Conservation (phyloP, 2,113 vertebrate species). For the Murina feae region DNA sequence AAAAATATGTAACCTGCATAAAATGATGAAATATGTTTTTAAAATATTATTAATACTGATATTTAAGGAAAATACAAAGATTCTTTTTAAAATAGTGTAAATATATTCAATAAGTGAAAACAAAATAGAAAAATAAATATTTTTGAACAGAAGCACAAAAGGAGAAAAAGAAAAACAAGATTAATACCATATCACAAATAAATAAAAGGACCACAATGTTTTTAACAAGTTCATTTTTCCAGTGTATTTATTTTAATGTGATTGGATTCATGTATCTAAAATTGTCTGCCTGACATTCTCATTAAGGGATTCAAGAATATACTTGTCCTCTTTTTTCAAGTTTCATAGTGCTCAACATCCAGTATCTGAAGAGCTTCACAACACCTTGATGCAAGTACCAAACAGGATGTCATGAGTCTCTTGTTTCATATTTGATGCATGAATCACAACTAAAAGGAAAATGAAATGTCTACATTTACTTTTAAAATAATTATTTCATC, state of each 20-base stretch:
- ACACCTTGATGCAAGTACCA: too few relatives aligned
- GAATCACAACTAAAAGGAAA: not conserved
- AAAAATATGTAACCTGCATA: not conserved
- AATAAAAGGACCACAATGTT: not conserved
- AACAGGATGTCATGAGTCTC: not conserved
- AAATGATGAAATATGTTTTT: not conserved
- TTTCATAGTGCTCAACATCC: not conserved
- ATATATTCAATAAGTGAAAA: not conserved
- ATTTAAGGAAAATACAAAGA: not conserved
- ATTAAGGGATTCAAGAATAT: not conserved
- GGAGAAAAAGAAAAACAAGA: not conserved
- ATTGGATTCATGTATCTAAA: not conserved
- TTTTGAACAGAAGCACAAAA: not conserved
- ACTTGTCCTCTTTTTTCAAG: not conserved
- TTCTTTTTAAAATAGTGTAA: not conserved
- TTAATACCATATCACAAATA: not conserved
- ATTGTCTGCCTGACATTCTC: not conserved
- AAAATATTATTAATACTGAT: not conserved
- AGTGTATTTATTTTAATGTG: not conserved
- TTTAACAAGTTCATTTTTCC: not conserved
- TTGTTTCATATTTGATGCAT: not conserved
- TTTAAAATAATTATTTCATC: not conserved
- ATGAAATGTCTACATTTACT: not conserved
- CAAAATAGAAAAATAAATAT: not conserved
- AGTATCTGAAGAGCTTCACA: not conserved